These are phyloP conservation scores for Drosophila carrolli DNA, from an alignment of 1,140 invertebrate genomes.

Conservation along the genomic window DNA sequence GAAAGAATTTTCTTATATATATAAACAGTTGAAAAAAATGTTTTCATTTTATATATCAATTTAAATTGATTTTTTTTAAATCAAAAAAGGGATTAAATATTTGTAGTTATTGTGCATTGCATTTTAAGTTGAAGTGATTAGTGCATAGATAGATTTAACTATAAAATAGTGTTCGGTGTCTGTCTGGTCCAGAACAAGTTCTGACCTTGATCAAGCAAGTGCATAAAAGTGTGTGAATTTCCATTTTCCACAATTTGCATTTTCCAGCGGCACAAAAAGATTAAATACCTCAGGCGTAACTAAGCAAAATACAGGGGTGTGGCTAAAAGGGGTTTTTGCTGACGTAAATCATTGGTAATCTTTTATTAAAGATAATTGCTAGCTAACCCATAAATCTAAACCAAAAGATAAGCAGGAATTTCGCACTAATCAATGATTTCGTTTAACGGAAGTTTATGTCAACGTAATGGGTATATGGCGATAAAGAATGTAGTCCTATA, in stretches of 20 bases:
- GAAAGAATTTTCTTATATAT: not conserved
- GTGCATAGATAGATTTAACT: not conserved
- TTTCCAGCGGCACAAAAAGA: not conserved
- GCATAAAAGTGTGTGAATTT: conserved; percentile 29
- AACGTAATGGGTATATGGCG: not conserved
- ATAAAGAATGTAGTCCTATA: not conserved
- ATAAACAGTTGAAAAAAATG: too few relatives aligned
- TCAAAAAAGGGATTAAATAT: too few relatives aligned
- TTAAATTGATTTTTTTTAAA: too few relatives aligned
- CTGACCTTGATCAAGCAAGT: conserved; percentile 30
- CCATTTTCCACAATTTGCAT: conserved; percentile 39
- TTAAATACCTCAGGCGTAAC: conserved; percentile 21
- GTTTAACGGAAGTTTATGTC: conserved; percentile 6
- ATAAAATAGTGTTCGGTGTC: not conserved
- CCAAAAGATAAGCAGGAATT: conserved; percentile 15
- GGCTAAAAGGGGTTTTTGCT: not conserved
- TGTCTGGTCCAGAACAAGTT: conserved; percentile 15
- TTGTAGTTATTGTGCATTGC: too few relatives aligned
- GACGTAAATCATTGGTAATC: conserved; percentile 27
- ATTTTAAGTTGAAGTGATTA: not conserved
- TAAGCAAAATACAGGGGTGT: conserved; percentile 13
- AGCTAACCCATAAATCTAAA: conserved; percentile 21
- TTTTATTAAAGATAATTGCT: conserved; percentile 2
- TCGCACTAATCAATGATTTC: conserved; percentile 8
- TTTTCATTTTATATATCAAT: too few relatives aligned